Evolutionary conservation across 2,113 vertebrate species (phyloP), one percentile per base, ranked within the genome.

Genomic region (Equus przewalskii): DNA sequence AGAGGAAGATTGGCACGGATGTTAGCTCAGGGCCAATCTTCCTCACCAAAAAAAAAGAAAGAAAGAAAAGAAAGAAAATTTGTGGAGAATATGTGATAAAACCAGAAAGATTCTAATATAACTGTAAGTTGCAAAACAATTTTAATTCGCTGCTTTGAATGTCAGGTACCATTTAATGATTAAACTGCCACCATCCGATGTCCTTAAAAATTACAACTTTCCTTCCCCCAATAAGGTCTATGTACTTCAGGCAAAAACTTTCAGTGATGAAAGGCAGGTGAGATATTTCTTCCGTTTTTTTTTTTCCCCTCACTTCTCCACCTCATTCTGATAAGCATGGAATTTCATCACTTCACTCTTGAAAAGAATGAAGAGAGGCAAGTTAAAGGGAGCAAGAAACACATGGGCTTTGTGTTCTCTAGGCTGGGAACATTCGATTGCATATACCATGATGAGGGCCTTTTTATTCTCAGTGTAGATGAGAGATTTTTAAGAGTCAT

Each of bases 71-170:
- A 41, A 41, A 41, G 36, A 62, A 28, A 41, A 41, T 24, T 36
- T 79, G 22, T 65, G 33, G n/a, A 24, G 28, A 26, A 60, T 62
- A 44, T 33, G 26, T 69, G 58, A 36, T 33, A 90, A 90, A 70
- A 30, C 3, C 64, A 58, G 28, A 79, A 72, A 64, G 6, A 72
- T 30, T 60, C 49, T 75, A 65, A 46, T 78, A 33, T 73, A 11
- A 70, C 6, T 80, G 12, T 49, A 89, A 56, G 28, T 84, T 79
- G 30, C n/a, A 67, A 54, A 89, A 78, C 1, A 88, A 33, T 62
- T 83, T 89, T 79, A 64, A 36, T 70, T 80, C 44, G 85, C 67
- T 88, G 51, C 41, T 70, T 85, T 89, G 5, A n/a, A 49, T 94
- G 13, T 41, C 3, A 64, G 33, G 3, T 82, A 21, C 28, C 3